Evolutionary conservation across 53 echinoderm and acorn worm species (phyloP).

Genomic region (Echinometra lucunter): DNA sequence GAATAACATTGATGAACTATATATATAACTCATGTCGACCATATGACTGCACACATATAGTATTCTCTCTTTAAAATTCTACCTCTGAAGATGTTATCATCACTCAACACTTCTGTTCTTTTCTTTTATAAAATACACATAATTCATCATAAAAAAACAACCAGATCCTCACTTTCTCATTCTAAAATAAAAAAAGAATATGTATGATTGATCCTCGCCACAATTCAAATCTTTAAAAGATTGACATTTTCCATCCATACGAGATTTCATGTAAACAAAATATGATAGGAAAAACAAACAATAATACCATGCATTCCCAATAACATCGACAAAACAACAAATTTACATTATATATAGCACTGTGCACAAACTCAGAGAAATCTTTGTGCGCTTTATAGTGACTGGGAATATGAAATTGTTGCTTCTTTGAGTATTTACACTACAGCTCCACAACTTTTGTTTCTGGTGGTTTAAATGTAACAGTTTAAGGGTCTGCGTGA

Average conservation of each 20-base stretch:
- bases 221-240: no score
- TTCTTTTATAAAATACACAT: not conserved
- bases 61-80: constrained; percentile 2
- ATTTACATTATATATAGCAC: not conserved
- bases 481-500: not conserved
- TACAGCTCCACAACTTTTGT: not conserved
- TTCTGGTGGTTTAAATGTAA: not conserved
- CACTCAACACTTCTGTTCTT: not conserved
- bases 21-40: not conserved
- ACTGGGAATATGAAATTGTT: not conserved
- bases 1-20: not conserved
- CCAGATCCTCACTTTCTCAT: not conserved
- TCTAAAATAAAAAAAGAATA: no score
- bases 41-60: not conserved
- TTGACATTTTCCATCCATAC: not conserved
- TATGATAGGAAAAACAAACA: not conserved
- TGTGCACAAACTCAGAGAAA: not conserved
- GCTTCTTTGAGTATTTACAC: no score
- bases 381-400: not conserved
- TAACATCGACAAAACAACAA: no score
- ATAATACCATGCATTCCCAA: no score
- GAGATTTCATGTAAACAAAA: not conserved
- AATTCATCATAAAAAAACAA: not conserved
- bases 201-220: no score
- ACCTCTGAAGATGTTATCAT: not conserved